These are phyloP conservation scores for Thera obeliscata DNA, from an alignment of 2,888 invertebrate genomes.

Conservation along the genomic window DNA sequence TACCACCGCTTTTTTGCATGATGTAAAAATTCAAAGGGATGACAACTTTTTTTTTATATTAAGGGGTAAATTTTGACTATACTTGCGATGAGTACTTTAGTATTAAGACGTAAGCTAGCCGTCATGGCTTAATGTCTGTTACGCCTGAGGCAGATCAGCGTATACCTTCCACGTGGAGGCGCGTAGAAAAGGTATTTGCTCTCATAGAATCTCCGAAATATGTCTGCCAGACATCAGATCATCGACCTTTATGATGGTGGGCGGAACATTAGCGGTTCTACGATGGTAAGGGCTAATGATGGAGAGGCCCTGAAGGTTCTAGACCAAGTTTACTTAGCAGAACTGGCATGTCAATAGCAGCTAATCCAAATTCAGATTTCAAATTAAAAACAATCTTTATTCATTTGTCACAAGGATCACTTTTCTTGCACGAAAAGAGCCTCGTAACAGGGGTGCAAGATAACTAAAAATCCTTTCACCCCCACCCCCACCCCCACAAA, in stretches of 20 bases:
- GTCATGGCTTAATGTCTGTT: not conserved
- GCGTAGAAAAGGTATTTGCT: not conserved
- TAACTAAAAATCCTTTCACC: too few relatives aligned
- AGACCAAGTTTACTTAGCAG: not conserved
- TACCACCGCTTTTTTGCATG: too few relatives aligned
- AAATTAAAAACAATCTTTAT: too few relatives aligned
- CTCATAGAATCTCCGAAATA: conserved; percentile 2
- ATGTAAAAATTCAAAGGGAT: too few relatives aligned
- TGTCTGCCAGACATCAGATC: conserved; percentile 5
- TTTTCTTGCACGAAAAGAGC: too few relatives aligned
- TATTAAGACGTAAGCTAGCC: not conserved
- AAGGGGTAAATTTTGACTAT: too few relatives aligned
- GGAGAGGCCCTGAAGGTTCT: conserved; percentile 21
- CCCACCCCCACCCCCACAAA: too few relatives aligned
- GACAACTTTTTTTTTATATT: too few relatives aligned
- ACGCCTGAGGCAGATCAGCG: too few relatives aligned
- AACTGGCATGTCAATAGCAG: conserved; percentile 15
- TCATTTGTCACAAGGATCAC: too few relatives aligned
- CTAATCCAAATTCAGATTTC: not conserved
- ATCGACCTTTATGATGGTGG: conserved; percentile 7
- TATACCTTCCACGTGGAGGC: not conserved
- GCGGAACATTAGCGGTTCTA: conserved; percentile 10
- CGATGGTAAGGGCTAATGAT: conserved; percentile 23
- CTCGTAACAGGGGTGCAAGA: too few relatives aligned
- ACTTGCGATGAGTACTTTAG: too few relatives aligned